Percentiles rank a stretch among this genome's conserved stretches.
phyloP scores from a whole-genome alignment of 2,888 invertebrate genomes.

The Plusia festucae region DNA sequence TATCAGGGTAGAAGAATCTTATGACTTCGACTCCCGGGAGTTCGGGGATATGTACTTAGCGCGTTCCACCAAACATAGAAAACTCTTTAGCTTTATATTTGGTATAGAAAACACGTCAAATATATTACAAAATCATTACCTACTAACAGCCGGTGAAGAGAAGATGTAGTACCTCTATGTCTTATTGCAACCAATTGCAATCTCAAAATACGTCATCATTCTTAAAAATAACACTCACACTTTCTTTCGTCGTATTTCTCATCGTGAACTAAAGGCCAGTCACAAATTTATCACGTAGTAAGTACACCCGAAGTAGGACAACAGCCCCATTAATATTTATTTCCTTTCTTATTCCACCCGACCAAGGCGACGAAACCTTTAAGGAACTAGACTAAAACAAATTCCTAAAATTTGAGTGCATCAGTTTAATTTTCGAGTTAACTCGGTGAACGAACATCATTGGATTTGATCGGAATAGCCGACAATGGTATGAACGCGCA shows the following conservation, averaged over 20 bases:
- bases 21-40: too few species aligned
- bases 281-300: conserved; percentile 7
- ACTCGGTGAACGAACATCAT: conserved; percentile 13
- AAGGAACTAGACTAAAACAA: background rate
- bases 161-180: background rate
- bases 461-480: conserved; percentile 29
- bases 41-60: too few species aligned
- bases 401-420: background rate
- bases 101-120: too few species aligned
- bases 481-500: conserved; percentile 32
- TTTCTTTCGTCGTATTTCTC: background rate
- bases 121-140: too few species aligned
- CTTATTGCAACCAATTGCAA: background rate
- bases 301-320: background rate
- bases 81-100: too few species aligned
- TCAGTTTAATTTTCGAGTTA: background rate
- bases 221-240: background rate
- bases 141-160: too few species aligned
- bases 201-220: too few species aligned
- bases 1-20: too few species aligned
- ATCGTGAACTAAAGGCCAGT: background rate
- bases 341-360: background rate
- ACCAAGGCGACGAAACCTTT: background rate
- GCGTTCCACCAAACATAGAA: too few species aligned
- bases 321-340: conserved; percentile 2